Evolutionary conservation across 2,888 invertebrate species (phyloP), one percentile per base, ranked within the genome.

Genomic region (Strigamia crassipes): DNA sequence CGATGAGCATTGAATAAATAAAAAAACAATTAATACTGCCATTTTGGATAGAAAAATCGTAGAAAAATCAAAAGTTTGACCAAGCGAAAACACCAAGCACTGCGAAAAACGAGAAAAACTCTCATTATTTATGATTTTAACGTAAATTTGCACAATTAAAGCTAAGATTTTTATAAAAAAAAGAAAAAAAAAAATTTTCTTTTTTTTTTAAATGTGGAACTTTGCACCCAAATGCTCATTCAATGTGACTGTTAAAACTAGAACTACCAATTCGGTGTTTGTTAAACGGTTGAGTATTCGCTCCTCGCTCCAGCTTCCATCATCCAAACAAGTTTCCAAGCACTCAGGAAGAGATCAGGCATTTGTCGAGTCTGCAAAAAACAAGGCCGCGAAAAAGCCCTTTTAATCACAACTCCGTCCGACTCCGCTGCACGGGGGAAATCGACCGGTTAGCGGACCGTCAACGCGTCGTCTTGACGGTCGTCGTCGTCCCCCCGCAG

Each of bases 171-270:
- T 1, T 0, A 2, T 3, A 27, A 27, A 31, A 73, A 31, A 31
- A n/a, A n/a, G n/a, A n/a, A n/a, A n/a, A n/a, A n/a, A n/a, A n/a
- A n/a, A n/a, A n/a, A n/a, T n/a, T n/a, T n/a, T n/a, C 9, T 73
- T 31, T 31, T 66, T 27, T 73, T 13, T 1, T 51, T 15, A 73
- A 73, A 73, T 27, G 31, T 73, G 73, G 73, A 73, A 73, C 73
- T 73, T 73, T 73, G 73, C 73, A 73, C 73, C 73, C 73, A 31
- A 73, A 73, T 73, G 73, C 73, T 73, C 73, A 73, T 73, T 73
- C 73, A 73, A 73, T 73, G 73, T 31, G 73, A 73, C 73, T 27
- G 13, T 73, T 31, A 73, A 73, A 31, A 73, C 73, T 73, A 73
- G 31, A n/a, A 56, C n/a, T 31, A 73, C 13, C 27, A 31, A 73